Percentiles rank a stretch among this genome's conserved stretches.
Evolutionary conservation across 2,888 invertebrate species (phyloP).

Genomic region (Drosophila anomelani): DNA sequence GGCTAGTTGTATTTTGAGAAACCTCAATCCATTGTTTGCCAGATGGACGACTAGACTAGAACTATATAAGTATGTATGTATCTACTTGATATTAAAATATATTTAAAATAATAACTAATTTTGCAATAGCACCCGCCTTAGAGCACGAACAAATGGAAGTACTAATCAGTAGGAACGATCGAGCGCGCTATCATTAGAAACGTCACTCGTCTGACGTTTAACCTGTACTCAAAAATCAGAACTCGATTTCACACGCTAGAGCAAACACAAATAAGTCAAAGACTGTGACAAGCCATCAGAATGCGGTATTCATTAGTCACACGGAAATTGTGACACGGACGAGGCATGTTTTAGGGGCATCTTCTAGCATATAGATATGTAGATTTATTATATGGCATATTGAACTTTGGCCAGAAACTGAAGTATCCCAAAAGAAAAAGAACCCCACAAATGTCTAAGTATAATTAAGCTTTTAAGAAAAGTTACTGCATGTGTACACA

Average conservation of each 20-base stretch:
- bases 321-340: constrained; percentile 32
- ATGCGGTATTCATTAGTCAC: constrained; percentile 71
- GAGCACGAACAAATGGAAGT: neutral
- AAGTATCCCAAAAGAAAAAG: neutral
- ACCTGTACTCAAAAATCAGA: constrained; percentile 39
- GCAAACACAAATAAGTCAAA: constrained; percentile 3
- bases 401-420: constrained; percentile 30
- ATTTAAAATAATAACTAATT: neutral
- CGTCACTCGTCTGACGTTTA: constrained; percentile 48
- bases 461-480: neutral
- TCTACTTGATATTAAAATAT: no score
- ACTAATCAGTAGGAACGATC: constrained; percentile 9
- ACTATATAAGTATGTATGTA: no score
- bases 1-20: no score
- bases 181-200: constrained; percentile 71
- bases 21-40: no score
- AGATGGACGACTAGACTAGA: no score
- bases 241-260: constrained; percentile 68
- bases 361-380: neutral
- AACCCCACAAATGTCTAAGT: neutral
- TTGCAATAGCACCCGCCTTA: neutral
- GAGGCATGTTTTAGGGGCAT: constrained; percentile 8
- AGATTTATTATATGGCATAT: constrained; percentile 41
- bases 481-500: neutral
- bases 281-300: constrained; percentile 71